phyloP scores from a whole-genome alignment of 2,797 vertebrate species.

The Pachyuromys duprasi region DNA sequence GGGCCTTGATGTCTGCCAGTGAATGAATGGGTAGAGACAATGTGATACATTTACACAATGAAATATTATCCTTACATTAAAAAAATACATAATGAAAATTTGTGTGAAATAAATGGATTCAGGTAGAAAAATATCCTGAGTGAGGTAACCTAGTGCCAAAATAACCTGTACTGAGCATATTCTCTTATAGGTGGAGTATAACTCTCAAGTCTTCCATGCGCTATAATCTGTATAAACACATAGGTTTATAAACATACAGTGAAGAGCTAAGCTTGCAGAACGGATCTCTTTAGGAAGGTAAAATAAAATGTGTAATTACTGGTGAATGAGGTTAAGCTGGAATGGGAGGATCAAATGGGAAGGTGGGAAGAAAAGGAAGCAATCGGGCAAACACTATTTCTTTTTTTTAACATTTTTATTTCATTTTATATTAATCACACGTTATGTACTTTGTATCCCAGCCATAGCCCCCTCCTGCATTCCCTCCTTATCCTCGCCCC shows the following conservation, averaged over 20 bases:
- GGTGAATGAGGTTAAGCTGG: background rate
- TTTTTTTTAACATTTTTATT: no score
- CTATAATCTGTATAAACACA: background rate
- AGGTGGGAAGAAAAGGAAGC: rapidly evolving
- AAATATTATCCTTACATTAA: background rate
- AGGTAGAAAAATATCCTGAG: no score
- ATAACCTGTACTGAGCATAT: background rate
- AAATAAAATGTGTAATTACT: background rate
- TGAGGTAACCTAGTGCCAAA: background rate
- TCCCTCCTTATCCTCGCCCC: no score
- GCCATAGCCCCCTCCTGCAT: no score
- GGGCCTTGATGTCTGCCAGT: background rate
- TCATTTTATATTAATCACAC: no score
- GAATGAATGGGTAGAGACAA: background rate
- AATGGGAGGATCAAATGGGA: background rate
- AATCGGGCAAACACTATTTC: no score
- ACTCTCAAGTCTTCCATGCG: background rate
- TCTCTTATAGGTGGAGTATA: background rate
- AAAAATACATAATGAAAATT: background rate
- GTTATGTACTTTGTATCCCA: no score
- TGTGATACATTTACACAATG: background rate
- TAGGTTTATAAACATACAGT: background rate
- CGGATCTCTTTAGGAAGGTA: background rate
- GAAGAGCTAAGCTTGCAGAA: no score
- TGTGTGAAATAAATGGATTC: background rate